Evolutionary conservation across 2,113 vertebrate species (phyloP).

Genomic region (Silurus asotus): DNA sequence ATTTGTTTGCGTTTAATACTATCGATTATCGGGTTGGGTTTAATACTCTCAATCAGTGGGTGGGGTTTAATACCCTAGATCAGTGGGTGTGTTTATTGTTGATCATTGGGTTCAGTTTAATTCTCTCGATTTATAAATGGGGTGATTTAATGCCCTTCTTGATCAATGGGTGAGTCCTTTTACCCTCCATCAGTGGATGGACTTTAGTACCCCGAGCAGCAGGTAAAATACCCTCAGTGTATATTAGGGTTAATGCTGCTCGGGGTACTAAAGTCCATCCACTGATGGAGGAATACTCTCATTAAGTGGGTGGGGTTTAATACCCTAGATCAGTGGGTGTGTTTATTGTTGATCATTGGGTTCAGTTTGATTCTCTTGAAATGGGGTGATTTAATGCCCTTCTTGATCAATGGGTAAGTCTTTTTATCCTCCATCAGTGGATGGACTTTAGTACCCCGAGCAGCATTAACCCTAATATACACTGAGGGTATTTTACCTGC

Average conservation of each 20-base stretch:
- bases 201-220: neutral
- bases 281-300: too few relatives aligned
- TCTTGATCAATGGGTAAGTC: too few relatives aligned
- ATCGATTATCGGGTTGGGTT: neutral
- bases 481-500: too few relatives aligned
- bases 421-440: too few relatives aligned
- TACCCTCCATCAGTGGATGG: neutral
- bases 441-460: neutral
- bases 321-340: neutral
- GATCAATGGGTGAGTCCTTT: neutral
- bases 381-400: too few relatives aligned
- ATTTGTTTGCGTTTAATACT: neutral
- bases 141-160: neutral
- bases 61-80: neutral
- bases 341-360: neutral
- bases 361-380: conserved; percentile 43
- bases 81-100: neutral
- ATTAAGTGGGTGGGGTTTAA: neutral
- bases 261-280: too few relatives aligned
- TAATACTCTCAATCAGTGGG: neutral
- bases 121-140: neutral
- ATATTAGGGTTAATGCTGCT: too few relatives aligned
- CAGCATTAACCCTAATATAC: too few relatives aligned
- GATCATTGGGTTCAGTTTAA: neutral
- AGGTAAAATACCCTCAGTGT: too few relatives aligned